These are phyloP conservation scores for Fragum sueziense DNA, from an alignment of 2,888 invertebrate genomes.

Conservation along the genomic window DNA sequence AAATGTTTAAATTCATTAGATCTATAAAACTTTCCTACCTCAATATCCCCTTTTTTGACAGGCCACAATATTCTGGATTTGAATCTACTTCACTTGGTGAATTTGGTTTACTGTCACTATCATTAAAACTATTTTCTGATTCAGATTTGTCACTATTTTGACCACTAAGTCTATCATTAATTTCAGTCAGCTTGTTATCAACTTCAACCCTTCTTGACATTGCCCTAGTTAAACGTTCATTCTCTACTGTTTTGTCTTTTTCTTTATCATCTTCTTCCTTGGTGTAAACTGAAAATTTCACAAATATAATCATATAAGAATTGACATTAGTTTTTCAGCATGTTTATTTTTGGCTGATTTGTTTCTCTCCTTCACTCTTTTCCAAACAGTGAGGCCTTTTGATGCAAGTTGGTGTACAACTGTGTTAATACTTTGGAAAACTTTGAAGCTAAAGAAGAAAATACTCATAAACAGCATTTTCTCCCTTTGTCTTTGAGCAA, in stretches of 20 bases:
- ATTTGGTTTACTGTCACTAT: background rate
- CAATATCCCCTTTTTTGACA: constrained; percentile 18
- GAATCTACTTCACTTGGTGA: background rate
- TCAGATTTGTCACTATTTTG: too few relatives aligned
- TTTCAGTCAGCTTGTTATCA: background rate
- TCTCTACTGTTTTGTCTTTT: background rate
- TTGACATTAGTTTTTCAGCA: too few relatives aligned
- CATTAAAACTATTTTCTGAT: background rate
- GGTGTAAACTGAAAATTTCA: too few relatives aligned
- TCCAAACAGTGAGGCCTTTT: too few relatives aligned
- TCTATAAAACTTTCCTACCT: constrained; percentile 5
- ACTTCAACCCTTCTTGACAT: background rate
- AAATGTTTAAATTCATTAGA: background rate
- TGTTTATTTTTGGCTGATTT: too few relatives aligned
- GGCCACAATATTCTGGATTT: background rate
- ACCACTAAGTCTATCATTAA: background rate
- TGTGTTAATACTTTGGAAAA: too few relatives aligned
- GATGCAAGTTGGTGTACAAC: too few relatives aligned
- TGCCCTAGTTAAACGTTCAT: background rate
- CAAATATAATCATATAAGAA: too few relatives aligned
- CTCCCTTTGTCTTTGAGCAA: background rate
- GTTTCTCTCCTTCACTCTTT: too few relatives aligned
- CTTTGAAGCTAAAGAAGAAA: background rate
- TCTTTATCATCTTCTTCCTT: background rate
- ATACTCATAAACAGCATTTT: background rate